Evolutionary conservation across 1,140 invertebrate genomes (phyloP), one percentile per base, ranked within the genome.

Genomic region (Leptinotarsa defecta): DNA sequence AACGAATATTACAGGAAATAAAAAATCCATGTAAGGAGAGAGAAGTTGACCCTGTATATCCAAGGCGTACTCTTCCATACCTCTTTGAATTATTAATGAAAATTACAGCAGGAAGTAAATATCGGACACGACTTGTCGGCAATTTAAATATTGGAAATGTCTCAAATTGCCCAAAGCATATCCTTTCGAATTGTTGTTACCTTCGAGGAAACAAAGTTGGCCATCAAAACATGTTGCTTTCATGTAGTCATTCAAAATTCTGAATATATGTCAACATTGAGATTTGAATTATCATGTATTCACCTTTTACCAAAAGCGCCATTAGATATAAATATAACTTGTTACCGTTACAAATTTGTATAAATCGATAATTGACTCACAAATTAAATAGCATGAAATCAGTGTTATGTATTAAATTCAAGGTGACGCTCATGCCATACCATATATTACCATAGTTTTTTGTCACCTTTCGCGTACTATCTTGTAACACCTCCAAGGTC

Each of bases 381-480:
- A 57, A 57, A 57, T 57, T 20, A 22, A 65, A 65, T 65, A 19
- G 27, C 64, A 65, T 65, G 20, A 65, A 65, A 65, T 65, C 64
- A 65, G 27, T 65, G 64, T 34, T 65, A 65, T 27, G 64, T 65
- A 65, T 65, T 34, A 17, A 65, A 65, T 65, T 65, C 64, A 65
- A 65, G 64, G 64, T 34, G 20, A 27, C 17, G 52, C 52, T n/a
- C 6, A 57, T 57, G 52, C 17, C 52, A 19, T 17, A 15, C 52
- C 52, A 57, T 57, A 57, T 57, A 57, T 57, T 57, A 43, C 34
- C 34, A 43, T 11, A 43, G 34, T 43, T 43, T 27, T 43, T 43
- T 43, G 34, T 43, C 34, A 43, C 34, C n/a, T 57, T 57, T 57
- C 52, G 52, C n/a, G 52, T 57, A 57, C 52, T 57, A 5, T 57